Evolutionary conservation across 2,797 vertebrate genomes (phyloP).

Genomic region (Neopelma chrysocephalum): DNA sequence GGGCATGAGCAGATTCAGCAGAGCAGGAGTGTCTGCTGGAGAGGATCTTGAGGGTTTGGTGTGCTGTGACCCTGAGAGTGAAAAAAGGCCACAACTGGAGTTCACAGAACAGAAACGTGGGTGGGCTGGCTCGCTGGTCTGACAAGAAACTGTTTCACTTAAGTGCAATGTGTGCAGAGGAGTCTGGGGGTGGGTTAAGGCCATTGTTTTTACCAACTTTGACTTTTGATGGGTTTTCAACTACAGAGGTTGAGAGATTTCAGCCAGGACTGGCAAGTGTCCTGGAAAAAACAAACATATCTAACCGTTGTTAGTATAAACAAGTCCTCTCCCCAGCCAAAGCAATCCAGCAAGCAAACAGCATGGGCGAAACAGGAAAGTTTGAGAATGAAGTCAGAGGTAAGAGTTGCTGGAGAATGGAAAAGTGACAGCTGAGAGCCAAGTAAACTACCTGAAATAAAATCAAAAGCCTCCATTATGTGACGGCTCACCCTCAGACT

Average conservation of each 20-base stretch:
- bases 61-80: not conserved
- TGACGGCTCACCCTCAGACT: accelerated
- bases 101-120: not conserved
- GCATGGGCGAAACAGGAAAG: not conserved
- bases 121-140: accelerated
- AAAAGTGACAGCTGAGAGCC: not conserved
- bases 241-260: not conserved
- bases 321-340: not conserved
- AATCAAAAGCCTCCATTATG: not conserved
- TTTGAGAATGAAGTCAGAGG: not conserved
- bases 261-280: not conserved
- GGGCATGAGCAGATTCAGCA: accelerated
- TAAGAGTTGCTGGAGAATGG: not conserved
- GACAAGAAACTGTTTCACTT: not conserved
- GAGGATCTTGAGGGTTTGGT: not conserved
- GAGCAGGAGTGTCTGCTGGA: not conserved
- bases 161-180: not conserved
- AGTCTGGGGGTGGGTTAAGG: not conserved
- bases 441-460: not conserved
- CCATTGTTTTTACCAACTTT: not conserved
- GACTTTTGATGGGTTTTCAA: not conserved
- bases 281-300: not conserved
- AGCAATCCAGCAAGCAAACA: not conserved
- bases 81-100: not conserved
- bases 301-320: not conserved